phyloP scores from a whole-genome alignment of 2,888 invertebrate species.

The Pseudococcus jackbeardsleyi region DNA sequence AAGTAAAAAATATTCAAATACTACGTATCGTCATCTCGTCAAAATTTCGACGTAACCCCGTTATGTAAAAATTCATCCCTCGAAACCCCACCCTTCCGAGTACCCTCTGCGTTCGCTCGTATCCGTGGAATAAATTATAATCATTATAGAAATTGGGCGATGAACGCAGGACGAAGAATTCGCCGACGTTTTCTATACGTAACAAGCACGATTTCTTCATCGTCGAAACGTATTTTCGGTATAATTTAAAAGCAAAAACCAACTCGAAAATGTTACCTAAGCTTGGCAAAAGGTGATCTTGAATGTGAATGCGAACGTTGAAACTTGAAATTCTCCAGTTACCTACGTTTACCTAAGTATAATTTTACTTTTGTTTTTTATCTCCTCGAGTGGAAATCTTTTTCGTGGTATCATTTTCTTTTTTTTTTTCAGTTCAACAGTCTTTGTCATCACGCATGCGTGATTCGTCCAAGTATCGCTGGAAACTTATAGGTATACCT shows the following conservation, averaged over 20 bases:
- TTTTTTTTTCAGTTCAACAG: constrained; percentile 6
- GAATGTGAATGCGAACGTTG: neutral
- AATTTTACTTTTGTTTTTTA: constrained; percentile 4
- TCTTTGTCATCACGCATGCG: constrained; percentile 24
- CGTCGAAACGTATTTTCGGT: neutral
- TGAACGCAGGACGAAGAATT: neutral
- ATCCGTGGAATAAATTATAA: neutral
- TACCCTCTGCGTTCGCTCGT: neutral
- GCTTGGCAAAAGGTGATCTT: constrained; percentile 15
- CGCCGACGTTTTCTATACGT: neutral
- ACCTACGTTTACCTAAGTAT: neutral
- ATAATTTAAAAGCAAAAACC: neutral
- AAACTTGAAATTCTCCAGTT: neutral
- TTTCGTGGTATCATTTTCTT: neutral
- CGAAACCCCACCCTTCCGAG: neutral
- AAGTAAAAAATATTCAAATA: too few relatives aligned
- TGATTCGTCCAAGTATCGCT: neutral
- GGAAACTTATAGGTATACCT: neutral
- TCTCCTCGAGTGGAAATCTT: constrained; percentile 2
- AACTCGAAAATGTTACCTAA: neutral
- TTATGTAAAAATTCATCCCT: too few relatives aligned
- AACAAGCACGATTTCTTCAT: neutral
- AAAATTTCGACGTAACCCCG: too few relatives aligned
- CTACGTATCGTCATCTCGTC: too few relatives aligned
- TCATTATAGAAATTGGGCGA: neutral